Conservation (phyloP, 2,797 vertebrate genomes). For the Cossypha niveicapilla region DNA sequence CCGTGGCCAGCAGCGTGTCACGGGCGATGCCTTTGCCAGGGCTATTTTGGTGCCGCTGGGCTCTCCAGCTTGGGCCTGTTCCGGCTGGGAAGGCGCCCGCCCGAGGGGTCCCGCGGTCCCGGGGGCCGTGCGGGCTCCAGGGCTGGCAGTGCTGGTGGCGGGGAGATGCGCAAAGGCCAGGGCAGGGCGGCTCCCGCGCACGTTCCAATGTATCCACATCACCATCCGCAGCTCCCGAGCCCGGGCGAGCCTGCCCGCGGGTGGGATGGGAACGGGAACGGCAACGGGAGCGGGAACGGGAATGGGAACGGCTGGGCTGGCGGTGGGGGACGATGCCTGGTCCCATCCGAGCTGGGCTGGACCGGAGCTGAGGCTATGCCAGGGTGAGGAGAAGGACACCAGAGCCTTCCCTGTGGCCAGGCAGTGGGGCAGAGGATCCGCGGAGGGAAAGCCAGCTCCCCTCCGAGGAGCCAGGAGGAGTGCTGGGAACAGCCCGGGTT, state of each 20-base stretch:
- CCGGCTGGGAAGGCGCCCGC: background rate
- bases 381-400: background rate
- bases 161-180: conserved; percentile 8
- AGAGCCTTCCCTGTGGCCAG: background rate
- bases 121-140: background rate
- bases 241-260: conserved; percentile 11
- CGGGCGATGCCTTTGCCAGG: background rate
- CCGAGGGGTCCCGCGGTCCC: background rate
- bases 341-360: background rate
- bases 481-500: background rate
- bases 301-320: background rate
- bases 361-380: background rate
- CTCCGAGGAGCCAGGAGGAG: background rate
- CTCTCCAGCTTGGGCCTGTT: background rate
- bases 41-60: background rate
- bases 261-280: background rate
- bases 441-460: background rate
- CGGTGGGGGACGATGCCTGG: background rate
- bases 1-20: background rate
- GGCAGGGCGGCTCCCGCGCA: conserved; percentile 51
- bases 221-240: conserved; percentile 25
- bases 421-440: background rate
- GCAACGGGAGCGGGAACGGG: background rate
- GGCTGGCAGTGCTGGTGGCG: background rate
- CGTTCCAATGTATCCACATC: conserved; percentile 66